Conservation (phyloP, 2,797 vertebrate species). For the Sebastolobus alascanus region DNA sequence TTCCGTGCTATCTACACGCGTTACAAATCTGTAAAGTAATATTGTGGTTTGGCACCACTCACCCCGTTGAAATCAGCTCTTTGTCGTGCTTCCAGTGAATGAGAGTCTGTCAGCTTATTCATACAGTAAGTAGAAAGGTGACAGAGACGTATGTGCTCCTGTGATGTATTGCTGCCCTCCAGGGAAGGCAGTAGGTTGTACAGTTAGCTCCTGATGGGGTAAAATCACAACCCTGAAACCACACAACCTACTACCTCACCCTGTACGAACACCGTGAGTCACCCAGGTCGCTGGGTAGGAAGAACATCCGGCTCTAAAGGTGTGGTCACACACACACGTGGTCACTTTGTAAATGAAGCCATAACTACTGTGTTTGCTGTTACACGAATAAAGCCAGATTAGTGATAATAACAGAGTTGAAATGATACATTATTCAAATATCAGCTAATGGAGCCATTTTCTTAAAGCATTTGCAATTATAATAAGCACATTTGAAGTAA, state of each 20-base stretch:
- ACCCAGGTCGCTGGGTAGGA: conserved; percentile 10
- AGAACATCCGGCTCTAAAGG: background rate
- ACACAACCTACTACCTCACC: conserved; percentile 99
- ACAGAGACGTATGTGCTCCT: conserved; percentile 31
- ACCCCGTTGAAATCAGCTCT: conserved; percentile 42
- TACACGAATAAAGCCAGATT: background rate
- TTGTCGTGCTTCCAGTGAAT: background rate
- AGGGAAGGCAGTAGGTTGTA: conserved; percentile 92
- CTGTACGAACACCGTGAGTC: conserved; percentile 84
- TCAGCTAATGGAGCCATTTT: background rate
- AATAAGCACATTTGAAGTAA: background rate
- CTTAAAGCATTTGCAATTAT: conserved; percentile 5
- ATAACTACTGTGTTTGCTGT: background rate
- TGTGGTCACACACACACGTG: background rate
- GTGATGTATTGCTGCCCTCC: conserved; percentile 86
- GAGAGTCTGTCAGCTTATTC: background rate
- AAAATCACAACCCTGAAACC: conserved; percentile 99
- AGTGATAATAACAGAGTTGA: background rate
- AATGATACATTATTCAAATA: background rate
- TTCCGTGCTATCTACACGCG: background rate
- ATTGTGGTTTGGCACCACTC: conserved; percentile 29
- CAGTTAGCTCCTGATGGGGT: conserved; percentile 91
- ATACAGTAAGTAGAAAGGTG: background rate
- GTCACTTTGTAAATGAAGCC: background rate
- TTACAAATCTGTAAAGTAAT: background rate